Conservation (phyloP, 2,797 vertebrate species). For the Sternarchorhynchus goeldii region DNA sequence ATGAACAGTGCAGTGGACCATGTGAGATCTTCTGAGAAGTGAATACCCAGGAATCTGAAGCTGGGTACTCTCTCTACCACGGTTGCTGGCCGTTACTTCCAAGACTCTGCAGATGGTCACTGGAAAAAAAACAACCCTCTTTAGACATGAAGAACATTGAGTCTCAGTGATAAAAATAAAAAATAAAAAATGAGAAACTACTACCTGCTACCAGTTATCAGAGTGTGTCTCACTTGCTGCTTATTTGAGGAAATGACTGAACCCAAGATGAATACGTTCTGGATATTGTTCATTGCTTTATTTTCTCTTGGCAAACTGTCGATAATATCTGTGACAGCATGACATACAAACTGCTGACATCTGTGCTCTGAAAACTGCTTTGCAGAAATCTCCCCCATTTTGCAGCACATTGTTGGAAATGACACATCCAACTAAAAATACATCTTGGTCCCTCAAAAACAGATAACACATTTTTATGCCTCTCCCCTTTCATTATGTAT, state of each 20-base stretch:
- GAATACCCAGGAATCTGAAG: too few relatives aligned
- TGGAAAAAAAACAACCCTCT: too few relatives aligned
- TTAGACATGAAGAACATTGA: too few relatives aligned
- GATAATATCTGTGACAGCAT: constrained; percentile 18
- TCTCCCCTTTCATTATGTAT: constrained; percentile 13
- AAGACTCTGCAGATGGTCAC: too few relatives aligned
- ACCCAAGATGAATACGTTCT: neutral
- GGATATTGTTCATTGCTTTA: neutral
- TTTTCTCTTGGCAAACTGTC: neutral
- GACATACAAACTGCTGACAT: constrained; percentile 5
- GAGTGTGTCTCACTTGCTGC: neutral
- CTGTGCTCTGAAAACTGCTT: neutral
- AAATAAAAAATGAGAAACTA: neutral
- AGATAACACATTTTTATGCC: constrained; percentile 16
- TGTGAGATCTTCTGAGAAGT: too few relatives aligned
- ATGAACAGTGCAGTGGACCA: too few relatives aligned
- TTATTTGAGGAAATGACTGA: neutral
- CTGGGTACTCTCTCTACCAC: too few relatives aligned
- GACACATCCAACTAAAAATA: constrained; percentile 17
- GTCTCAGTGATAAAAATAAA: too few relatives aligned
- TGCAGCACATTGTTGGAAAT: neutral
- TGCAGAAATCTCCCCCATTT: constrained; percentile 19
- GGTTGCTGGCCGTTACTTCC: too few relatives aligned
- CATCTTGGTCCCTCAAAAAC: neutral
- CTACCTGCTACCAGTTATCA: neutral